Evolutionary conservation across 2,888 invertebrate species (phyloP), one percentile per base, ranked within the genome.

Genomic region (Oegoconia quadripuncta): DNA sequence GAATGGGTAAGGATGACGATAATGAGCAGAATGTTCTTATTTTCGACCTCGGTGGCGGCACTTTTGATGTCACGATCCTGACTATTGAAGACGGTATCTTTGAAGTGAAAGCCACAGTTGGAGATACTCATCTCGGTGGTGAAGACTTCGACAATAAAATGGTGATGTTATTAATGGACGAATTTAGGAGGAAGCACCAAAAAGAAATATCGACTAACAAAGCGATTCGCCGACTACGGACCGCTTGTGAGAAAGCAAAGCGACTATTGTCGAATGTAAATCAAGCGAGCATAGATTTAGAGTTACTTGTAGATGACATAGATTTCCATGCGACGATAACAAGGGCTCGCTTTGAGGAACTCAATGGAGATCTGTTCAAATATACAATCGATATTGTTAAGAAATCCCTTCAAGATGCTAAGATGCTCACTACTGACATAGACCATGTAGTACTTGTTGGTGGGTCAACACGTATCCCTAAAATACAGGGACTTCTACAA

Each of bases 41-140:
- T 57, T 93, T 93, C 61, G 93, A 93, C 73, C 86, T 94, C 50
- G 90, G 90, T 14, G 96, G 96, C 48, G 97, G 96, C 32, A 96
- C 96, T 34, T 97, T 97, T 74, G 97, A 97, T 87, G 97, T 97
- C 2, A 97, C 97, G 33, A 93, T 97, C 53, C 83, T 97, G 14
- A 92, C 95, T 36, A 97, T 97, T 71, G 96, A 96, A 67, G 96
- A 97, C 68, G 92, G 96, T 0, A 74, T 94, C 52, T 95, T 95
- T 59, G 93, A 95, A 73, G 95, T 95, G 4, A 91, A 91, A 65
- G 89, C 94, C 0, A 95, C 95, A 0, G 93, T 94, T 2, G 95
- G 94, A 8, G 94, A 95, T 68, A 95, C 94, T 0, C 94, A 95
- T 65, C 81, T 92, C 43, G 93, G 93, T 18, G 93, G 93, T 29